Base-by-base conservation (phyloP, 2,113 vertebrate species). In the Malurus elegans region DNA sequence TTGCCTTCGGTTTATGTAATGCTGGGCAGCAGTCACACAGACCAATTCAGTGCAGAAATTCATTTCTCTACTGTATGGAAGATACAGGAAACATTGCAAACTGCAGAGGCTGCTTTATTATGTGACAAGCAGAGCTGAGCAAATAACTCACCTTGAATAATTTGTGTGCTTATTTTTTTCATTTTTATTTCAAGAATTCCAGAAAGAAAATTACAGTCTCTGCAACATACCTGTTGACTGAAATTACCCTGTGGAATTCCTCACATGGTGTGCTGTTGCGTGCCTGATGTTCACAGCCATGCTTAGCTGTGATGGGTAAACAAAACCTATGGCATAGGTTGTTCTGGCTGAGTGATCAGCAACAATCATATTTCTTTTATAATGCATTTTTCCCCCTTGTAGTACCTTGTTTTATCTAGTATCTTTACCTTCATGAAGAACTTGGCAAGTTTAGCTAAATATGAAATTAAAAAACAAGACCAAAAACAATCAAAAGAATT, bases 151-250 rank as follows among this genome's bases (percentile, higher is more conserved):
- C 38, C 32, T 31, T 58, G 38, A 88, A 73, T 85, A 65, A 61
- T 70, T 90, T 51, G 42, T 61, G 54, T 42, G 50, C 25, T 86
- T 66, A 20, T n/a, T 69, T 90, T 57, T 76, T 48, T 36, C 11
- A 25, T 70, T 90, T 93, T 84, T 56, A 38, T 71, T 85, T 85
- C 42, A 91, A 79, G 75, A 86, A 66, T 58, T 24, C 60, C 64
- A 72, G 44, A 62, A 71, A 93, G 51, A 81, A 74, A 45, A 86
- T 70, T 78, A 61, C 0, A 5, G 36, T 72, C 62, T 67, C 66
- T 84, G 40, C 5, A 20, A 79, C 28, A 47, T 26, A 61, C 53
- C 72, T 73, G 29, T 50, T 91, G 92, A 75, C 42, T 60, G 51
- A 90, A 90, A 88, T 58, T 70, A 62, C 64, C 25, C 36, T 19